Evolutionary conservation across 2,797 vertebrate species (phyloP), one percentile per base, ranked within the genome.

Genomic region (Parauchenoglanis punctatus): DNA sequence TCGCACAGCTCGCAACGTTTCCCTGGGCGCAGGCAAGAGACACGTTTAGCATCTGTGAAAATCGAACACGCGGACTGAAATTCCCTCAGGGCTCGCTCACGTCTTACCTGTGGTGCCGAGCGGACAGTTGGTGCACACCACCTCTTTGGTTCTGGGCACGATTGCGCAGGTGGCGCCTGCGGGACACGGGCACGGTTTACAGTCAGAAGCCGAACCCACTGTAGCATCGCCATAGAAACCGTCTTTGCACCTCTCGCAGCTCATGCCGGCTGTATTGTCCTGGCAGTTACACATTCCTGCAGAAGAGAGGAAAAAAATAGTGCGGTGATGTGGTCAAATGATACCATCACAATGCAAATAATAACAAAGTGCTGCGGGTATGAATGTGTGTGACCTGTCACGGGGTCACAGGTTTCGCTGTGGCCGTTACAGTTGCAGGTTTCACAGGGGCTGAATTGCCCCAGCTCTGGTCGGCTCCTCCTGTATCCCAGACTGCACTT

Each of bases 61-160:
- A 40, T 40, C 40, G 40, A 3, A 40, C 40, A 40, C 40, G 40
- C 3, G 40, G 28, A 2, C 28, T 31, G 28, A 28, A 17, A 67
- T 31, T 15, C 65, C 5, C 28, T 35, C 15, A 6, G 28, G 4
- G 18, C 49, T 49, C 10, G 49, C 49, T 7, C 49, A 7, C 49
- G 49, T 3, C 20, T 54, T 90, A 99, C 98, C 98, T 89, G 98
- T 98, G 85, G 98, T 98, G 49, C 98, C 98, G 0, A 94, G 28
- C 0, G 98, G 98, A 85, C 98, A 99, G 94, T 96, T 99, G 92
- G 98, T 99, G 90, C 98, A 99, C 58, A 99, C 98, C 86, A 98
- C 97, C 93, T 99, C 98, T 91, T 93, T 95, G 0, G 97, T 97
- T 89, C 94, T 97, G 25, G 97, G 97, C 40, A 98, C 96, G 0